phyloP scores from a whole-genome alignment of 2,797 vertebrate species.

The Gadopsis marmoratus region DNA sequence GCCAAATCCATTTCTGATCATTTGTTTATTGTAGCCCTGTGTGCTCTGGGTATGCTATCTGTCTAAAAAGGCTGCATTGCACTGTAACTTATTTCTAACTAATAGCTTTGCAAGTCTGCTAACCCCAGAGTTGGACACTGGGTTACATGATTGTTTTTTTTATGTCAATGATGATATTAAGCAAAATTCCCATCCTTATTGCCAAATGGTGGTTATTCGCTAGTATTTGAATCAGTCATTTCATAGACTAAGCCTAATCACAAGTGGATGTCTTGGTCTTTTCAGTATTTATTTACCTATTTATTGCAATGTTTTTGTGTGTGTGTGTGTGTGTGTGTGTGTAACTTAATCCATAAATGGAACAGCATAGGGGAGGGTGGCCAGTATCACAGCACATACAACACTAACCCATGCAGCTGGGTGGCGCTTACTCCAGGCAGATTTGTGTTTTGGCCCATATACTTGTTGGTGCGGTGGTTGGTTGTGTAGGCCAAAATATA shows the following conservation, averaged over 20 bases:
- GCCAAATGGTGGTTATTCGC: constrained; percentile 22
- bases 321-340: constrained; percentile 2
- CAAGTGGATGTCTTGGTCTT: constrained; percentile 18
- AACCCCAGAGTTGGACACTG: not conserved
- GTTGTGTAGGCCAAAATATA: constrained; percentile 17
- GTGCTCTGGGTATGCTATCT: constrained; percentile 13
- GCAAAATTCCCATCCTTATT: constrained; percentile 16
- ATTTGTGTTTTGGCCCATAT: constrained; percentile 6
- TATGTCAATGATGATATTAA: not conserved
- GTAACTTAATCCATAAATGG: constrained; percentile 21
- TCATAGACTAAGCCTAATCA: constrained; percentile 32
- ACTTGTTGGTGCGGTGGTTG: not conserved
- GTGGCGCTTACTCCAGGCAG: constrained; percentile 21
- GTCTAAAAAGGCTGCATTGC: constrained; percentile 16
- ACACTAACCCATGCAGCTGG: constrained; percentile 39
- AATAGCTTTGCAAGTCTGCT: constrained; percentile 11
- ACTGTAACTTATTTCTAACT: constrained; percentile 25
- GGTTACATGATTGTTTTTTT: not conserved
- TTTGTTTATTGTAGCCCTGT: constrained; percentile 9
- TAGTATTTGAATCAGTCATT: constrained; percentile 27
- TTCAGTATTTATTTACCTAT: constrained; percentile 75
- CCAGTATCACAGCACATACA: constrained; percentile 34
- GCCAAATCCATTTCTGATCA: constrained; percentile 10
- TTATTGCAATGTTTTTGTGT: constrained; percentile 59
- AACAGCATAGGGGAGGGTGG: constrained; percentile 10